A percentile compares a stretch with the other conserved stretches of the same genome.
These are phyloP conservation scores for Phragmatobia fuliginosa DNA, from an alignment of 2,888 invertebrate species.

Conservation along the genomic window DNA sequence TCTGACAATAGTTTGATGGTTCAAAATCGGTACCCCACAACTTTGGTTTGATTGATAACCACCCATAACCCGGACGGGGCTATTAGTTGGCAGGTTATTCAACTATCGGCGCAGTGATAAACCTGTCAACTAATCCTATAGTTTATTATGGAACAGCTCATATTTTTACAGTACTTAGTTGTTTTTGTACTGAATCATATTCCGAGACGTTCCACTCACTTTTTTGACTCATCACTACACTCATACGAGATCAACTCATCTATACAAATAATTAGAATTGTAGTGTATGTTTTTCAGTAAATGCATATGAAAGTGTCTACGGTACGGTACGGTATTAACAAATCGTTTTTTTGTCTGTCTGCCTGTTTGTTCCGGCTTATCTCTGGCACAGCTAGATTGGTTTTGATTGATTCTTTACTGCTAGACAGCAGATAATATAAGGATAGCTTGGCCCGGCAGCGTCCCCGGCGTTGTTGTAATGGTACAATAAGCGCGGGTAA, in stretches of 20 bases:
- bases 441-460: too few relatives aligned
- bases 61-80: background rate
- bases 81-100: background rate
- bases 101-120: background rate
- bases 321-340: too few relatives aligned
- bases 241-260: slow-evolving; percentile 26
- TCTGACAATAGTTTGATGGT: background rate
- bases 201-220: slow-evolving; percentile 9
- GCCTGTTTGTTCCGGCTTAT: too few relatives aligned
- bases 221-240: slow-evolving; percentile 32
- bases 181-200: slow-evolving; percentile 30
- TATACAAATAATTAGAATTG: too few relatives aligned
- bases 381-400: too few relatives aligned
- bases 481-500: too few relatives aligned
- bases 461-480: too few relatives aligned
- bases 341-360: too few relatives aligned
- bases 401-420: too few relatives aligned
- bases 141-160: background rate
- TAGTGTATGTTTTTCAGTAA: too few relatives aligned
- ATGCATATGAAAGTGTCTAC: too few relatives aligned
- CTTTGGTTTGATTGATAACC: background rate
- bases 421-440: too few relatives aligned
- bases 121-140: background rate
- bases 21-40: background rate
- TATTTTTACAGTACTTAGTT: background rate